These are phyloP conservation scores for Sebastiscus albofasciatus DNA, from an alignment of 2,797 vertebrate genomes.

Conservation along the genomic window DNA sequence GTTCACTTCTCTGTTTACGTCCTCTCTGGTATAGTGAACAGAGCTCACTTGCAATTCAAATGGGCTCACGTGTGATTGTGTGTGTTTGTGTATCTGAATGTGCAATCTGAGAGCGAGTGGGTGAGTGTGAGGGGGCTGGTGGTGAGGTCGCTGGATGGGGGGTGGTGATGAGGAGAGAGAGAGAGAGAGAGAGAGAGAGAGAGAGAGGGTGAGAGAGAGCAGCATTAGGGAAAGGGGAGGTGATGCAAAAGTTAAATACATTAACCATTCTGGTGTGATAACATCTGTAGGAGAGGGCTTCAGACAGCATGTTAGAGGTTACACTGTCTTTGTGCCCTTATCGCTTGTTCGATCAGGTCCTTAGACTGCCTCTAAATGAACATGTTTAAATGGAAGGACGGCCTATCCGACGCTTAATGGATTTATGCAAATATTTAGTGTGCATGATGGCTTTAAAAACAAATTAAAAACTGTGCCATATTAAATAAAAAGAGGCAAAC, in stretches of 20 bases:
- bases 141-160: conserved; percentile 63
- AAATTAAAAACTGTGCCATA: neutral
- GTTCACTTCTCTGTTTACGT: conserved; percentile 57
- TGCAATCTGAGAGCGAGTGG: conserved; percentile 68
- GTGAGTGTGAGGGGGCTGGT: conserved; percentile 66
- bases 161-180: conserved; percentile 54
- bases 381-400: conserved; percentile 11
- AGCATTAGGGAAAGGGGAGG: conserved; percentile 38
- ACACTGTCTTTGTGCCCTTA: conserved; percentile 60
- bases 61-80: conserved; percentile 66
- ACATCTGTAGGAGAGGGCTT: conserved; percentile 52
- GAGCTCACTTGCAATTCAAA: conserved; percentile 74
- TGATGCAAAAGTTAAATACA: conserved; percentile 71
- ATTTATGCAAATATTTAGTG: conserved; percentile 45
- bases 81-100: conserved; percentile 55
- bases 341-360: conserved; percentile 40
- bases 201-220: conserved; percentile 24
- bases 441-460: neutral
- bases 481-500: neutral
- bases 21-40: conserved; percentile 39
- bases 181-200: conserved; percentile 14
- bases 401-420: conserved; percentile 23
- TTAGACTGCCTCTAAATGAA: conserved; percentile 36
- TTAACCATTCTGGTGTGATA: conserved; percentile 62
- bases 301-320: conserved; percentile 58